phyloP scores from a whole-genome alignment of 2,113 vertebrate genomes.

The Mionectes macconnelli region DNA sequence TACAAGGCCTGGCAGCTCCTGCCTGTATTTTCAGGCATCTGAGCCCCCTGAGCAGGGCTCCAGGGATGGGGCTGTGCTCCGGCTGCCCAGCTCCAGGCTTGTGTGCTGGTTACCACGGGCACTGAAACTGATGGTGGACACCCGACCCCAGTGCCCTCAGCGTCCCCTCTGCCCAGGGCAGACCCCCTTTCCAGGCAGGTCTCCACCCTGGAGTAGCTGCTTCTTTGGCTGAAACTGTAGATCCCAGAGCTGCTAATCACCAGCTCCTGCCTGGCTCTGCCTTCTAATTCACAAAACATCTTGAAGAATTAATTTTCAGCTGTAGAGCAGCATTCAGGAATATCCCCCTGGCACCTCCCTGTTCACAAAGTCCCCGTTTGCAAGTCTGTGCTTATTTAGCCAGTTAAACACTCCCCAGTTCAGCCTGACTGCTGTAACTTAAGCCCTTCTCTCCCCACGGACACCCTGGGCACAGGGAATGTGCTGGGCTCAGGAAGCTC shows the following conservation, averaged over 20 bases:
- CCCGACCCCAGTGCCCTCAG: fast-evolving
- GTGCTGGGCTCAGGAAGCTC: fast-evolving
- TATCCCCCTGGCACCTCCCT: neutral
- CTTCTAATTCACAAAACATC: neutral
- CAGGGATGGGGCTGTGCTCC: neutral
- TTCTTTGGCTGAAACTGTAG: neutral
- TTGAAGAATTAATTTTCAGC: conserved; percentile 5
- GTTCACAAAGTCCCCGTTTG: neutral
- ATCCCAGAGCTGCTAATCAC: conserved; percentile 20
- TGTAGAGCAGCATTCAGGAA: neutral
- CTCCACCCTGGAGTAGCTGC: neutral
- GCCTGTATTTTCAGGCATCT: too few species aligned
- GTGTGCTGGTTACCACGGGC: fast-evolving
- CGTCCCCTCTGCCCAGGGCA: neutral
- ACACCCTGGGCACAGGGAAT: neutral
- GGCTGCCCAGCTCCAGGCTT: fast-evolving
- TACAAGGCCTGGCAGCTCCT: neutral
- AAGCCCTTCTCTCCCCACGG: neutral
- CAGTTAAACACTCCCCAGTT: neutral
- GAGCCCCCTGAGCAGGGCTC: neutral
- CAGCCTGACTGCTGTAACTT: neutral
- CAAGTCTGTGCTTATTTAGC: conserved; percentile 8
- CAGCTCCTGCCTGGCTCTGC: neutral
- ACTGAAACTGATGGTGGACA: neutral
- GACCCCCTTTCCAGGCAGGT: neutral